Base-by-base conservation (phyloP, 2,113 vertebrate species). In the Cryptomyrus ogoouensis region DNA sequence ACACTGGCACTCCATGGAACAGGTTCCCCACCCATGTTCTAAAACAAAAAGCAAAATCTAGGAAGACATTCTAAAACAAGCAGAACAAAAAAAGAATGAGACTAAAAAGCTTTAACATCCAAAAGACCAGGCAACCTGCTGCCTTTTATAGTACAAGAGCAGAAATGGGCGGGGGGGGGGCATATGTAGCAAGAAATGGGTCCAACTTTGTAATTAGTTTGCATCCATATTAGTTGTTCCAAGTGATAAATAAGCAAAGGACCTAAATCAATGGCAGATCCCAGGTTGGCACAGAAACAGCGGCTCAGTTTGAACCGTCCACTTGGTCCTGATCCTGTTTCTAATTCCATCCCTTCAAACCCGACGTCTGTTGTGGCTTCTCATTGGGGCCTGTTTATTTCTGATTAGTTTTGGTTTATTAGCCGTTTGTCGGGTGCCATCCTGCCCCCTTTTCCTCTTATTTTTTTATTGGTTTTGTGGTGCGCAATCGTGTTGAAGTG, bases 11-110 rank as follows among this genome's bases (percentile, higher is more conserved):
- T 53, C 52, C 52, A 19, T 53, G 52, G 17, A 53, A 53, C 17
- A 17, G 15, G 17, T 19, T 53, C 17, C 52, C 52, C 52, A 53
- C 52, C 52, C 52, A 15, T 17, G 52, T 53, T 44, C 77, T 83
- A 44, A 17, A 42, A 19, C 39, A 17, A 24, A 7, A 44, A 84
- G 19, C 83, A 84, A 46, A 91, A 92, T 93, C 89, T 86, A 85
- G 91, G 89, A 88, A 89, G 80, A 53, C 10, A 87, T 52, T 27
- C 13, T 35, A 46, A 87, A 56, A 87, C 8, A 4, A 87, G 6
- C 47, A 87, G 15, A 87, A 56, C 31, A 66, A 66, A 66, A 62
- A 66, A 27, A 66, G 9, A 46, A 50, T 15, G 12, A 31, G 85
- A 31, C 49, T 15, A 87, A 53, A 87, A 77, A 9, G 46, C 13